Base-by-base conservation (phyloP, 37 sponge, comb jelly and placozoan genomes). In the Aplysina aerophoba region DNA sequence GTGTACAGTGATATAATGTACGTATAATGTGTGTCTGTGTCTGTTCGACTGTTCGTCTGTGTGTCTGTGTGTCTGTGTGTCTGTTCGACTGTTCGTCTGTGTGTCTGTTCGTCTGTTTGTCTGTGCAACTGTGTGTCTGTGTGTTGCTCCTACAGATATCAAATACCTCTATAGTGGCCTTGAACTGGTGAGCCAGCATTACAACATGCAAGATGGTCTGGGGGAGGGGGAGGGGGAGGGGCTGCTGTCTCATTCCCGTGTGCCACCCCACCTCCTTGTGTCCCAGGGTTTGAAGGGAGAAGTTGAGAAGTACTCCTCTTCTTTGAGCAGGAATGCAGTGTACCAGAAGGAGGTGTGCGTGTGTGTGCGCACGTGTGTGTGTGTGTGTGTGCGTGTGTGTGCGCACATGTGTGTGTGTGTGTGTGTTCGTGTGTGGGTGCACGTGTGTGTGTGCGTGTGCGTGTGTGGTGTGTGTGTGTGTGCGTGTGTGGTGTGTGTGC, bases 81-180 rank as follows among this genome's bases (percentile, higher is more conserved):
- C 6, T 44, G 50, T 44, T 3, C 8, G 50, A 11, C 6, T 44
- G 50, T 44, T 3, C 8, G 50, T 44, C 6, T 44, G 50, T 44
- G 50, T 44, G 50, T 44, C 6, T 44, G 50, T 44, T 3, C 8
- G 50, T 44, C 6, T 44, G 50, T 44, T 3, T 44, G 50, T 44
- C 6, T 44, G 50, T 44, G 53, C 12, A 16, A 14, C 11, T 57
- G 59, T 27, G 50, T 44, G 50, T 44, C 6, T 44, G 50, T 44
- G 50, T 44, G 3, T 8, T 84, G 24, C 31, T 86, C 5, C 24
- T 87, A 31, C 85, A 89, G 98, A 97, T 60, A 85, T 95, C 25
- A 93, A 93, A 60, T 97, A 97, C 72, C 80, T 95, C 75, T 84
- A 88, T 27, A 91, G 92, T 80, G 98, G 92, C 4, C 35, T 97